These are phyloP conservation scores for Lepilemur septentrionalis DNA, from an alignment of 2,797 vertebrate species.

Conservation along the genomic window DNA sequence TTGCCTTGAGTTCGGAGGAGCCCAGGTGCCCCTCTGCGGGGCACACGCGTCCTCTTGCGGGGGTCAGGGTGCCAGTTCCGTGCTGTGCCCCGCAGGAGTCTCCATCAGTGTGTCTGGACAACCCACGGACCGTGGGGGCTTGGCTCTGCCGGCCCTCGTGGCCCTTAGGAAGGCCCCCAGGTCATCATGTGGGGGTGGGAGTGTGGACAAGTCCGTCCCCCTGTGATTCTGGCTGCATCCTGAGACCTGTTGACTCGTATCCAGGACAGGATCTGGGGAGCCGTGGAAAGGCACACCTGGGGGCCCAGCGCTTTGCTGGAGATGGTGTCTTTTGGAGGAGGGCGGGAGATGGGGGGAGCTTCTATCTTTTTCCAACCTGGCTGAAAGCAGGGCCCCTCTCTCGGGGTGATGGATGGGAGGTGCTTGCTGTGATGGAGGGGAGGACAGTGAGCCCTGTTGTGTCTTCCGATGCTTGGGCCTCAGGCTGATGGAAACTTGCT, in stretches of 20 bases:
- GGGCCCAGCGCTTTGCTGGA: background rate
- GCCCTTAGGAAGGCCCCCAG: background rate
- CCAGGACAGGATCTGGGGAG: background rate
- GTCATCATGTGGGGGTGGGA: background rate
- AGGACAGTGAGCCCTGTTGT: background rate
- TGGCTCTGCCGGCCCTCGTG: background rate
- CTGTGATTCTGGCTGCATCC: background rate
- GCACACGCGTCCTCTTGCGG: background rate
- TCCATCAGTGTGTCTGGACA: background rate
- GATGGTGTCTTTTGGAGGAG: background rate
- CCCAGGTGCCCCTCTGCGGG: background rate
- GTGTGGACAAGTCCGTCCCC: background rate
- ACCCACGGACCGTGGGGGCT: accelerated
- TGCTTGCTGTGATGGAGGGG: background rate
- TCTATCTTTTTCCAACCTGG: background rate
- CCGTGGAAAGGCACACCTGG: background rate
- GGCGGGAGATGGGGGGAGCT: background rate
- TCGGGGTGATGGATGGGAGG: too few species aligned
- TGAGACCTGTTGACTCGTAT: background rate
- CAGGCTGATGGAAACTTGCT: background rate
- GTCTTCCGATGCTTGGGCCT: background rate
- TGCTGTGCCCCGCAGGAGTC: background rate
- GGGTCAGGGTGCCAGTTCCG: accelerated
- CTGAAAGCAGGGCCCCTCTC: background rate
- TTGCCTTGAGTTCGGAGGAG: background rate